Evolutionary conservation across 2,113 vertebrate genomes (phyloP).

Genomic region (Anas platyrhynchos): DNA sequence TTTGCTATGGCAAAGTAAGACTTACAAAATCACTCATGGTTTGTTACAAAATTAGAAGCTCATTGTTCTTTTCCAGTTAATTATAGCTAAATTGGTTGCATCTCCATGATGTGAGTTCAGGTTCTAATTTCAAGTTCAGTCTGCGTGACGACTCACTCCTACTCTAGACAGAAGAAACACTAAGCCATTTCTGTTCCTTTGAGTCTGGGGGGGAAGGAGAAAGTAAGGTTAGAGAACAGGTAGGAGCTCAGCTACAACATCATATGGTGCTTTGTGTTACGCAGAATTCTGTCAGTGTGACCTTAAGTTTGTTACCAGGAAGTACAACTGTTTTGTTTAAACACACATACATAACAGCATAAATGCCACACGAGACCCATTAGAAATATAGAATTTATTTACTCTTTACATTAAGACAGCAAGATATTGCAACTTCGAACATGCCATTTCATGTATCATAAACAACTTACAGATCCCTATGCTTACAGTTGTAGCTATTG

Average conservation of each 20-base stretch:
- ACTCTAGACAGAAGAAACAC: background rate
- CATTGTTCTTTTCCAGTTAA: background rate
- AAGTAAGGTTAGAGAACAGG: background rate
- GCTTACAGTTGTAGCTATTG: background rate
- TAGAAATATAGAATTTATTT: slow-evolving; percentile 87
- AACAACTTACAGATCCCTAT: background rate
- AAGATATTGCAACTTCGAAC: slow-evolving; percentile 7
- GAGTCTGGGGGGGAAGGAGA: background rate
- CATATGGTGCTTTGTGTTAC: background rate
- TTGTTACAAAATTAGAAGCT: background rate
- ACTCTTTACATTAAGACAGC: slow-evolving; percentile 66
- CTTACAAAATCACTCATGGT: background rate
- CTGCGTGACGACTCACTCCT: background rate
- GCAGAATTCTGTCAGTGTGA: background rate
- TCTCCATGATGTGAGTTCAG: background rate
- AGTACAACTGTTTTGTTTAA: background rate
- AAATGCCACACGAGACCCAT: slow-evolving; percentile 28
- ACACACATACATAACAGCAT: background rate
- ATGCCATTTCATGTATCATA: background rate
- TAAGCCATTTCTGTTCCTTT: background rate
- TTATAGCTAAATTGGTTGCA: background rate
- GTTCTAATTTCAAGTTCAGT: background rate
- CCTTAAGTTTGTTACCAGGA: background rate
- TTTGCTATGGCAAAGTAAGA: background rate
- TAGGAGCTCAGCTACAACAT: background rate